A percentile compares a stretch with the other conserved stretches of the same genome.
Evolutionary conservation across 2,888 invertebrate species (phyloP).

Genomic region (Sussaba pulchella): DNA sequence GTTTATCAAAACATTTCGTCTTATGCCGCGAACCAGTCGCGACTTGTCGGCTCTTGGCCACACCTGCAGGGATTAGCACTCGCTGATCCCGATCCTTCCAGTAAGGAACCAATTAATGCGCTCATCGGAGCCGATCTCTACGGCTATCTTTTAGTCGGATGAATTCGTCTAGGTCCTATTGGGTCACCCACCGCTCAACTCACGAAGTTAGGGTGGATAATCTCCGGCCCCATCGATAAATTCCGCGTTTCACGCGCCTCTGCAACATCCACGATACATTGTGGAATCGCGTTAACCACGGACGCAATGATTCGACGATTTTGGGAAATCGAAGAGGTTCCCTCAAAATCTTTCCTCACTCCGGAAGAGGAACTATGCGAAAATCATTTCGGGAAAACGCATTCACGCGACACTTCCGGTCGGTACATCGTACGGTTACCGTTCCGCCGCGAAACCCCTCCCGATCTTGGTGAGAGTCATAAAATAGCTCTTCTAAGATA

Average conservation of each 20-base stretch:
- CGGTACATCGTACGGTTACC: slow-evolving; percentile 72
- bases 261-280: neutral
- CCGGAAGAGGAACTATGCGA: slow-evolving; percentile 68
- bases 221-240: slow-evolving; percentile 34
- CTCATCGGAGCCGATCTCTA: slow-evolving; percentile 57
- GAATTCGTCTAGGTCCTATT: slow-evolving; percentile 9
- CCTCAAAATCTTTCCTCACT: slow-evolving; percentile 49
- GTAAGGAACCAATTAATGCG: slow-evolving; percentile 6
- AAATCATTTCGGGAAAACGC: slow-evolving; percentile 68
- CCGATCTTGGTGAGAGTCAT: slow-evolving; percentile 65
- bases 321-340: slow-evolving; percentile 72
- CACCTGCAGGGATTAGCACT: slow-evolving; percentile 22
- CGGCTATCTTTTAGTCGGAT: slow-evolving; percentile 22
- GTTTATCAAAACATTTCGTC: slow-evolving; percentile 23
- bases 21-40: slow-evolving; percentile 10
- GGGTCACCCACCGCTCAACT: slow-evolving; percentile 47
- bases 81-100: slow-evolving; percentile 23
- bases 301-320: slow-evolving; percentile 44
- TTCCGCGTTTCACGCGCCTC: neutral
- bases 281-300: slow-evolving; percentile 3
- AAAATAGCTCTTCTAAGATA: slow-evolving; percentile 68
- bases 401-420: slow-evolving; percentile 65
- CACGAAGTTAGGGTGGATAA: slow-evolving; percentile 59
- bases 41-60: neutral
- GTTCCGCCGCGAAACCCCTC: slow-evolving; percentile 57